phyloP scores from a whole-genome alignment of 2,888 invertebrate species.

The Lasioglossum leucozonium region DNA sequence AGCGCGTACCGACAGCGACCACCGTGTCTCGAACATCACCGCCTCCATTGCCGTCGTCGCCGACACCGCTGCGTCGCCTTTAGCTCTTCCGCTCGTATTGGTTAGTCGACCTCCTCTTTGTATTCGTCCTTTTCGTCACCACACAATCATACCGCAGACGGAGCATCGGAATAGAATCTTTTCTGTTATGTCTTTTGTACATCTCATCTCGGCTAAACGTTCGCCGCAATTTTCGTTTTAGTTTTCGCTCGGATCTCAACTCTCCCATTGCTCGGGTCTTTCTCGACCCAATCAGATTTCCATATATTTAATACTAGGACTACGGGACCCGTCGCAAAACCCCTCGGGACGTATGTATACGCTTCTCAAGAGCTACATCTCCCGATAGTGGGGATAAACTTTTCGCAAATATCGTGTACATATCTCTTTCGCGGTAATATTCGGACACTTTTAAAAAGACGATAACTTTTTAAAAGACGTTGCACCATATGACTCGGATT shows the following conservation, averaged over 20 bases:
- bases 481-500: too few relatives aligned
- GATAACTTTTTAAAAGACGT: too few relatives aligned
- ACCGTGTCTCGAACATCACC: slow-evolving; percentile 75
- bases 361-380: too few relatives aligned
- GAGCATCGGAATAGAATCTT: not conserved
- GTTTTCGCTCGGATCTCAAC: too few relatives aligned
- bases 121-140: slow-evolving; percentile 46
- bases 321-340: too few relatives aligned
- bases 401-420: too few relatives aligned
- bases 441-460: too few relatives aligned
- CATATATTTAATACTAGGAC: not conserved
- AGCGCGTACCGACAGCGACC: slow-evolving; percentile 81
- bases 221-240: not conserved
- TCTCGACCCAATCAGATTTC: not conserved
- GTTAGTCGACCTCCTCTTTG: slow-evolving; percentile 49
- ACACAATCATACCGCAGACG: slow-evolving; percentile 41
- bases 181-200: not conserved
- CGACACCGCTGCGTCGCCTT: slow-evolving; percentile 51
- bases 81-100: slow-evolving; percentile 62
- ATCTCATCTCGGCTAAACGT: not conserved
- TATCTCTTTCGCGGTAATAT: too few relatives aligned
- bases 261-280: not conserved
- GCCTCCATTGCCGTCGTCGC: slow-evolving; percentile 36
- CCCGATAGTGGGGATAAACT: too few relatives aligned
- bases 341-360: too few relatives aligned